phyloP scores from a whole-genome alignment of 2,113 vertebrate species.

The Paramisgurnus dabryanus region DNA sequence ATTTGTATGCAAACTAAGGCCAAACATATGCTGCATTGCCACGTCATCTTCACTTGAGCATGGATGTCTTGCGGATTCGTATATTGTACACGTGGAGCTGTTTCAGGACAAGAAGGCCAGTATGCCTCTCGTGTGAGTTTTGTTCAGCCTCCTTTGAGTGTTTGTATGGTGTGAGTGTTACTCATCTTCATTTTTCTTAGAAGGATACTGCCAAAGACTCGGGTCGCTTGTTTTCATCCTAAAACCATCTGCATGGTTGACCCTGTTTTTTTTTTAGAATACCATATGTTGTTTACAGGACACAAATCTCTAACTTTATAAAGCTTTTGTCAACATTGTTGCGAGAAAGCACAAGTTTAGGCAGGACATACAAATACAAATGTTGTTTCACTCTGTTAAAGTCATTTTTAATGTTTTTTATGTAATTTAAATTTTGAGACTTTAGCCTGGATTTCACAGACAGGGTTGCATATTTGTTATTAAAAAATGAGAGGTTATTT shows the following conservation, averaged over 20 bases:
- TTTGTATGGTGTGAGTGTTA: background rate
- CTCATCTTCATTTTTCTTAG: background rate
- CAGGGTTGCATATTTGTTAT: background rate
- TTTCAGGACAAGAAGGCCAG: conserved; percentile 22
- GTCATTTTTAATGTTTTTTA: too few relatives aligned
- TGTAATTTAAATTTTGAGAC: too few relatives aligned
- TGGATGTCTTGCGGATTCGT: conserved; percentile 4
- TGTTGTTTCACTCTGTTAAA: too few relatives aligned
- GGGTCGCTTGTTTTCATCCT: background rate
- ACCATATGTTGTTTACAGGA: background rate
- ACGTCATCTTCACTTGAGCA: conserved; percentile 27
- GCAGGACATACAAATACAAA: too few relatives aligned
- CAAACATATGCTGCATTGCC: conserved; percentile 31
- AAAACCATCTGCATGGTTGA: background rate
- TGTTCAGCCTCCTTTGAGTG: background rate
- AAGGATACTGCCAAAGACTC: background rate
- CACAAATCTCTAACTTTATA: background rate
- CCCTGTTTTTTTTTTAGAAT: background rate
- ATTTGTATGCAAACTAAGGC: conserved; percentile 19
- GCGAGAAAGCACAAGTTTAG: too few relatives aligned
- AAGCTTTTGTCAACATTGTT: too few relatives aligned
- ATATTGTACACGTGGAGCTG: conserved; percentile 25
- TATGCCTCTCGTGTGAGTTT: background rate
- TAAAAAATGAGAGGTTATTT: too few relatives aligned
- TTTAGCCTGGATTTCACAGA: too few relatives aligned